phyloP scores from a whole-genome alignment of 2,797 vertebrate genomes.

The Petrocephalus sullivani region DNA sequence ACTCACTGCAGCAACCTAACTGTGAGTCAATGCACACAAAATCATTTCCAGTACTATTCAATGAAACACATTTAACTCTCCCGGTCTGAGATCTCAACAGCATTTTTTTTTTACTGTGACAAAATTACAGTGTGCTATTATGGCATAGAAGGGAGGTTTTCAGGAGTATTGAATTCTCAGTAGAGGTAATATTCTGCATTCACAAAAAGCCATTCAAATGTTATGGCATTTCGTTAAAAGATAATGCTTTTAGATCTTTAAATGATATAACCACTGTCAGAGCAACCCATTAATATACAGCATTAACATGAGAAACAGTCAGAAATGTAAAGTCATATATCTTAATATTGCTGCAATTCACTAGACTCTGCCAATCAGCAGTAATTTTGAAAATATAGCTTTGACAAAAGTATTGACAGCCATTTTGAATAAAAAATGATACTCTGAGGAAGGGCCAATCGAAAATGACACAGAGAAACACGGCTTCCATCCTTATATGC shows the following conservation, averaged over 20 bases:
- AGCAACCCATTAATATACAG: background rate
- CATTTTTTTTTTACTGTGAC: constrained; percentile 8
- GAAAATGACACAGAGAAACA: background rate
- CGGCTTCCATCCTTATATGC: background rate
- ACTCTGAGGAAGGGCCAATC: background rate
- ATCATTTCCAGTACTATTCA: constrained; percentile 16
- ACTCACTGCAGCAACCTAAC: constrained; percentile 26
- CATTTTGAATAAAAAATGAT: constrained; percentile 12
- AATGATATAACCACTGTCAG: background rate
- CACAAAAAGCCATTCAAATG: background rate
- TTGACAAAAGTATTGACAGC: background rate
- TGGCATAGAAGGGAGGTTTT: background rate
- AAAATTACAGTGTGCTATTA: background rate
- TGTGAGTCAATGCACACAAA: background rate
- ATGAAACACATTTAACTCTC: constrained; percentile 22
- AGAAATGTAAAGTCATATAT: background rate
- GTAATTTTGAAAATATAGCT: background rate
- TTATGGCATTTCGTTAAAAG: constrained; percentile 4
- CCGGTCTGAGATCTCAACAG: constrained; percentile 26
- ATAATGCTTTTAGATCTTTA: background rate
- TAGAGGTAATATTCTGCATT: background rate
- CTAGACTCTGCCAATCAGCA: background rate
- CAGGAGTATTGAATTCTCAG: background rate
- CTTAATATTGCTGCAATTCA: background rate
- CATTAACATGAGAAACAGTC: background rate